Evolutionary conservation across 1,140 invertebrate species (phyloP).

Genomic region (Camponotus vicinus): DNA sequence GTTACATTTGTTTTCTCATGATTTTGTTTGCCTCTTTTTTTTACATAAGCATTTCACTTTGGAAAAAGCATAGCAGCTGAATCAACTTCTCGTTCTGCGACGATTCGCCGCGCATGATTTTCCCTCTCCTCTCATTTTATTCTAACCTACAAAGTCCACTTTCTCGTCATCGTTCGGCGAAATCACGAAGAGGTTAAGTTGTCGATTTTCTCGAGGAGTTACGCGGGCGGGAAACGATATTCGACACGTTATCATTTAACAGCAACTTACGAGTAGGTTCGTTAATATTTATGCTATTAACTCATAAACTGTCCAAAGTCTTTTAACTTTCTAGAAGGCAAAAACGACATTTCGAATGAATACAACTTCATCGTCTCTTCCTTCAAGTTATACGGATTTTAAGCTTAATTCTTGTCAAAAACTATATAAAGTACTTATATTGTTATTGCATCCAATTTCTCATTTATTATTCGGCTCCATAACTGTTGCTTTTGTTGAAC

Average conservation of each 20-base stretch:
- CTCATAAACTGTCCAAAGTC: background rate
- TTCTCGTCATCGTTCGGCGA: background rate
- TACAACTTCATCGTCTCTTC: background rate
- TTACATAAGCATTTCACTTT: too few species aligned
- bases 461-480: background rate
- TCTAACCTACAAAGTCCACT: slow-evolving; percentile 15
- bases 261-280: background rate
- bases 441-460: background rate
- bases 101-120: background rate
- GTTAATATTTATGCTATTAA: background rate
- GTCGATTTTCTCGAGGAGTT: background rate
- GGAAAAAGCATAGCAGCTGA: too few species aligned
- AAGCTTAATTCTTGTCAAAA: background rate
- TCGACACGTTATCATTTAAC: background rate
- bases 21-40: too few species aligned
- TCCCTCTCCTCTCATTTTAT: background rate
- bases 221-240: background rate
- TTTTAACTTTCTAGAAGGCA: background rate
- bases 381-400: background rate
- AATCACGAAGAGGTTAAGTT: slow-evolving; percentile 10
- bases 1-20: too few species aligned
- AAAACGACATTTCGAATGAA: background rate
- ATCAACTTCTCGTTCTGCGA: too few species aligned
- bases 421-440: background rate
- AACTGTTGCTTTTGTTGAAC: background rate